Conservation (phyloP, 2,888 invertebrate genomes). For the Eilema griseolum region DNA sequence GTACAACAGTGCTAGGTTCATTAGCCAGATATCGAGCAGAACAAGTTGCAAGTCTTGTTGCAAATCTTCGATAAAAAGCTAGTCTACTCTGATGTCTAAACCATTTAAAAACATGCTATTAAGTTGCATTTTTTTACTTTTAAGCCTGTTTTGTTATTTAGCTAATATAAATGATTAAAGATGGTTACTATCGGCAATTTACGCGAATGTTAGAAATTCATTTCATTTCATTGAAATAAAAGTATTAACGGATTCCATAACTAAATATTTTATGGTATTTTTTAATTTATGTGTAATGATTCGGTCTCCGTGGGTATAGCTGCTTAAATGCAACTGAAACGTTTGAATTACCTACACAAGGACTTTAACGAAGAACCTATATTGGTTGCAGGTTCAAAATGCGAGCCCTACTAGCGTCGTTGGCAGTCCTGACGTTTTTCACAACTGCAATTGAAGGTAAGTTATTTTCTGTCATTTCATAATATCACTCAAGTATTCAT, state of each 20-base stretch:
- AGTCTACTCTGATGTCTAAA: not conserved
- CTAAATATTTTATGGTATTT: too few relatives aligned
- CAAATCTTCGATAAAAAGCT: not conserved
- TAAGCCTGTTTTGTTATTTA: not conserved
- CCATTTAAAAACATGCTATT: not conserved
- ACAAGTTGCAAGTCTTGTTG: not conserved
- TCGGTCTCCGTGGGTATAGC: too few relatives aligned
- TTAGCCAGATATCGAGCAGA: not conserved
- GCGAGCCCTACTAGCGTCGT: constrained; percentile 77
- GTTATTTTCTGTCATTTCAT: constrained; percentile 3
- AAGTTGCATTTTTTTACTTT: not conserved
- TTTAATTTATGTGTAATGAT: too few relatives aligned
- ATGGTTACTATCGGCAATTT: too few relatives aligned
- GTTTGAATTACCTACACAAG: too few relatives aligned
- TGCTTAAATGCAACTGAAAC: too few relatives aligned
- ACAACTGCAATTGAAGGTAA: constrained; percentile 72
- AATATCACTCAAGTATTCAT: not conserved
- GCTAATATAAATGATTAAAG: too few relatives aligned
- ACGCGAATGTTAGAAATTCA: too few relatives aligned
- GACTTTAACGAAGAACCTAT: constrained; percentile 15
- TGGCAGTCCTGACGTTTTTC: constrained; percentile 77
- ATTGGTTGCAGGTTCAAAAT: constrained; percentile 75
- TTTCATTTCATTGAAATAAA: too few relatives aligned
- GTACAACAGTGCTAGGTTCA: constrained; percentile 19
- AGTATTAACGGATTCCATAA: too few relatives aligned